Base-by-base conservation (phyloP, 2,888 invertebrate genomes). In the Cerceris ruficornis region DNA sequence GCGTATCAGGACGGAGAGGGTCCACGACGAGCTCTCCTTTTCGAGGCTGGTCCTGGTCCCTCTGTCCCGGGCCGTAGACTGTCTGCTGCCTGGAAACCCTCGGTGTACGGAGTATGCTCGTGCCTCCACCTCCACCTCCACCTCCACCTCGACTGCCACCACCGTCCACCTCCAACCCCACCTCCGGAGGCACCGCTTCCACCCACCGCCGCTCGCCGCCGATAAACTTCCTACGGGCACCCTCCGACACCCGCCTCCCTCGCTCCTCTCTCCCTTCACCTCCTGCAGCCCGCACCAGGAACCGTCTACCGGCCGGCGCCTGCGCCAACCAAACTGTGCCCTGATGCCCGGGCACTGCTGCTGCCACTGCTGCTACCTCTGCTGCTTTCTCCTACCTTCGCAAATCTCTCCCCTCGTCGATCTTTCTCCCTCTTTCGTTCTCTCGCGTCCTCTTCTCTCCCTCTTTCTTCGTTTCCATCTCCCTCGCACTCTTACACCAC, bases 31-130 rank as follows among this genome's bases (percentile, higher is more conserved):
- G 78, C 85, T 75, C 77, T 79, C 75, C 73, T 60, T 73, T 59
- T 42, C 85, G 85, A 81, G 75, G 86, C 84, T 88, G 89, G 88
- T 91, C 91, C 90, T 89, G 90, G 87, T 91, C 88, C 87, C 87
- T 86, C 89, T 88, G 89, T 90, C 91, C 90, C 90, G 90, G 91
- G 91, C 90, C 90, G 90, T 89, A 90, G 89, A 91, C 91, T 91
- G 88, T 89, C 91, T 91, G 90, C 88, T 89, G 89, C 89, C 90
- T 90, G 88, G 90, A 91, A 89, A 90, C 88, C 90, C 89, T 89
- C 88, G 88, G 88, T 86, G 84, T 90, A 88, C 90, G 88, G 88
- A 83, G 77, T 80, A 83, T 78, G 83, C 83, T 77, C 80, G 73
- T 79, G 74, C 85, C 81, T 82, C 83, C 83, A 83, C 82, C 82